Conservation (phyloP, 2,888 invertebrate genomes). For the Laspeyria flexula region DNA sequence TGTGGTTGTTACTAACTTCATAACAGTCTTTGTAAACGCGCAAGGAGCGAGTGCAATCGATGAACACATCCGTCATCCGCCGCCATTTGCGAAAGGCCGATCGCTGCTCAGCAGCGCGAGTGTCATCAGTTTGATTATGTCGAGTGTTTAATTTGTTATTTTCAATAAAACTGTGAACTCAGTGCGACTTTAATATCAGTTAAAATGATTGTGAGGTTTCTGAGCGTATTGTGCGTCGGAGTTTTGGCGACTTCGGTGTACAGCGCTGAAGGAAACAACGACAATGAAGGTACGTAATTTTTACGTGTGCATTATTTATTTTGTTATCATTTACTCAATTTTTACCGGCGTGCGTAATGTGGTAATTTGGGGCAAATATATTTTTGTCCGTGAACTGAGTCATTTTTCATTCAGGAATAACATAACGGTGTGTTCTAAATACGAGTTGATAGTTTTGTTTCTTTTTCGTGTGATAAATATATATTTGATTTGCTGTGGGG, state of each 20-base stretch:
- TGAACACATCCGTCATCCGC: conserved; percentile 85
- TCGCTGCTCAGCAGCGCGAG: conserved; percentile 78
- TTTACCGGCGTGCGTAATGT: conserved; percentile 38
- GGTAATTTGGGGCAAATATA: conserved; percentile 40
- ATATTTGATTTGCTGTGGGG: conserved; percentile 8
- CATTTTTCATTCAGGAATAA: conserved; percentile 48
- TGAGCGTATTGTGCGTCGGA: conserved; percentile 81
- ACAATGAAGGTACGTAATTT: conserved; percentile 81
- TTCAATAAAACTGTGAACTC: conserved; percentile 77
- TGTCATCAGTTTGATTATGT: conserved; percentile 80
- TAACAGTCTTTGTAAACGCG: conserved; percentile 64
- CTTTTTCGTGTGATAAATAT: conserved; percentile 35
- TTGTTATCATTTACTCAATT: conserved; percentile 54
- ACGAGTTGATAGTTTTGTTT: conserved; percentile 25
- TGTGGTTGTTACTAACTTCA: conserved; percentile 29
- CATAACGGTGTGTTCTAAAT: conserved; percentile 36
- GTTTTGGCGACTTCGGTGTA: conserved; percentile 80
- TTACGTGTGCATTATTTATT: conserved; percentile 63
- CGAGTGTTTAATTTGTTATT: conserved; percentile 80
- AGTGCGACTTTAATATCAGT: conserved; percentile 72
- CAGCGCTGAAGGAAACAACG: conserved; percentile 79
- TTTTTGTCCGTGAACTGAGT: conserved; percentile 35
- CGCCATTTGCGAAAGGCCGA: conserved; percentile 85
- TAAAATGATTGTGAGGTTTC: conserved; percentile 85
- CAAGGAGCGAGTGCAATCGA: conserved; percentile 77